Evolutionary conservation across 2,797 vertebrate species (phyloP), one percentile per base, ranked within the genome.

Genomic region (Discoglossus pictus): DNA sequence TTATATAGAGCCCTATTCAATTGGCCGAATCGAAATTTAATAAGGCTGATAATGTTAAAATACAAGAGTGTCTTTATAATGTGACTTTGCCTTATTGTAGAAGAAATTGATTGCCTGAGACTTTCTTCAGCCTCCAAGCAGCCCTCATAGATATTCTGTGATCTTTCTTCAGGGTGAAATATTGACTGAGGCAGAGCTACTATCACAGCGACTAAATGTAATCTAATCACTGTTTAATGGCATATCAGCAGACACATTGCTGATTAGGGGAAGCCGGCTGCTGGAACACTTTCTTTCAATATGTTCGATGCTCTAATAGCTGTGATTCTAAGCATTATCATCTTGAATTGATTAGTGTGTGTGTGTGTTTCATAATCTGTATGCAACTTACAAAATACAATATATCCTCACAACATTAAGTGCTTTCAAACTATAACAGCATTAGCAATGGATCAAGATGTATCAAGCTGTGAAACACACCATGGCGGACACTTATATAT

Each of bases 371-470:
- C 16, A 12, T 56, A 58, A 73, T 61, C 42, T 73, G 63, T 56
- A 6, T 42, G 31, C 20, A 58, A 54, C 53, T 69, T 52, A 68
- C 43, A 73, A 58, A 73, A 72, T 44, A 15, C 46, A 24, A 48
- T 48, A 42, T 16, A 68, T n/a, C 50, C 74, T 73, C 50, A 34
- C 70, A 75, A 72, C 74, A 43, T 54, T 66, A 46, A 20, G 18
- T 20, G 18, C 43, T 20, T 10, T 25, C 46, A 48, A n/a, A 21
- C 46, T 6, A 4, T 24, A 48, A 48, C 12, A 48, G 21, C 13
- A 24, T 48, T 48, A 48, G 21, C 23, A 5, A 15, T n/a, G 23
- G 23, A 48, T 25, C 23, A n/a, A 13, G 46, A 27, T n/a, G 12
- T 25, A 6, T 47, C 5, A 10, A n/a, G 46, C 21, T 48, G 46